Conservation (phyloP, 2,888 invertebrate species). For the Andrena praecox region DNA sequence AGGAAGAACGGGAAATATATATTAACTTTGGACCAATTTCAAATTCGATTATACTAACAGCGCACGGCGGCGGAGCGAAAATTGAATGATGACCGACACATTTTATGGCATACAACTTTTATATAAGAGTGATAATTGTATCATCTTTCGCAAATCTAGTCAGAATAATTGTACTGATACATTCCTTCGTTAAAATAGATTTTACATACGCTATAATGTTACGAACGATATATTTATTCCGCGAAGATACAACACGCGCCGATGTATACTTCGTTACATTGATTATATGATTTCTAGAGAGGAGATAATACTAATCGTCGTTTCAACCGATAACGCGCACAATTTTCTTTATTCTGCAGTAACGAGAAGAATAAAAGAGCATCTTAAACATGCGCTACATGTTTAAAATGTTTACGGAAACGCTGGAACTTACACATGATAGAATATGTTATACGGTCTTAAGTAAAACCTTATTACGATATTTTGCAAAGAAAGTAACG, state of each 20-base stretch:
- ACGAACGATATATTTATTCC: conserved; percentile 42
- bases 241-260: conserved; percentile 3
- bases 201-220: conserved; percentile 38
- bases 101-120: conserved; percentile 63
- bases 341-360: conserved; percentile 53
- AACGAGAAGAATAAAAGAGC: conserved; percentile 12
- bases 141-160: conserved; percentile 67
- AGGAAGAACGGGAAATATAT: conserved; percentile 60
- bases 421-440: conserved; percentile 27
- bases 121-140: conserved; percentile 51
- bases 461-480: conserved; percentile 36
- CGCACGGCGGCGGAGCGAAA: conserved; percentile 28
- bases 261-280: conserved; percentile 38
- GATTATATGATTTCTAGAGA: conserved; percentile 38
- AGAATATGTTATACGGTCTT: conserved; percentile 12
- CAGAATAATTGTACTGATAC: conserved; percentile 60
- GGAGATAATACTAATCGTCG: conserved; percentile 13
- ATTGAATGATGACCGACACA: conserved; percentile 31
- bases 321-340: conserved; percentile 59
- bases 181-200: conserved; percentile 54
- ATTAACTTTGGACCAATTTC: conserved; percentile 76
- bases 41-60: conserved; percentile 62
- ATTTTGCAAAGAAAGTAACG: conserved; percentile 48
- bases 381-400: conserved; percentile 23
- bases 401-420: conserved; percentile 15